Evolutionary conservation across 2,113 vertebrate species (phyloP), one percentile per base, ranked within the genome.

Genomic region (Pelodiscus sinensis): DNA sequence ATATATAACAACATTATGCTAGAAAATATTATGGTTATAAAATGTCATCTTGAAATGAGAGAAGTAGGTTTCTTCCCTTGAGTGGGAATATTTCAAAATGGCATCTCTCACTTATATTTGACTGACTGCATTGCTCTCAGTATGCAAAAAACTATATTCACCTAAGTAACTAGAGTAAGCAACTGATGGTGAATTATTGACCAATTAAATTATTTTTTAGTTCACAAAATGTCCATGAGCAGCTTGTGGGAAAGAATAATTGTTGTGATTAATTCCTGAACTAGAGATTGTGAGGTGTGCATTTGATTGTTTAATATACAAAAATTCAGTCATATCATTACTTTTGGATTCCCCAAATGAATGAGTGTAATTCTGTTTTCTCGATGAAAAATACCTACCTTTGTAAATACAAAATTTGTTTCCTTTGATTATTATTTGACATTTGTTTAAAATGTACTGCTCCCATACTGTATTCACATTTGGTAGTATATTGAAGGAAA

Each of bases 71-170:
- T 86, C 86, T 82, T 11, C 79, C 86, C 84, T 84, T 44, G 8
- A 52, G 1, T 27, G 19, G 77, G 18, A 90, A 90, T 27, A 84
- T 81, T 87, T 92, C 31, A 86, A 44, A 95, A 91, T 12, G 65
- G 75, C 55, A 87, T 0, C 2, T 84, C 12, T 90, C 73, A 29
- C 78, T 94, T 85, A 38, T 78, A 81, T 79, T 21, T 88, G 22
- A 84, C 52, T 80, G 84, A 82, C 18, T 88, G 4, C 5, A 79
- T 86, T 88, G 77, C 2, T 27, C 2, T 93, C 52, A 68, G 89
- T 89, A 55, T 25, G 58, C 1, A 79, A 89, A 68, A 5, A 94
- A 24, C 4, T 90, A 29, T 62, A 5, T 6, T 22, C 29, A 89
- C 2, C 4, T 78, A 58, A 94, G 55, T 62, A 89, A 86, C 12